These are phyloP conservation scores for Salpingus planirostris DNA, from an alignment of 2,888 invertebrate genomes.

Conservation along the genomic window DNA sequence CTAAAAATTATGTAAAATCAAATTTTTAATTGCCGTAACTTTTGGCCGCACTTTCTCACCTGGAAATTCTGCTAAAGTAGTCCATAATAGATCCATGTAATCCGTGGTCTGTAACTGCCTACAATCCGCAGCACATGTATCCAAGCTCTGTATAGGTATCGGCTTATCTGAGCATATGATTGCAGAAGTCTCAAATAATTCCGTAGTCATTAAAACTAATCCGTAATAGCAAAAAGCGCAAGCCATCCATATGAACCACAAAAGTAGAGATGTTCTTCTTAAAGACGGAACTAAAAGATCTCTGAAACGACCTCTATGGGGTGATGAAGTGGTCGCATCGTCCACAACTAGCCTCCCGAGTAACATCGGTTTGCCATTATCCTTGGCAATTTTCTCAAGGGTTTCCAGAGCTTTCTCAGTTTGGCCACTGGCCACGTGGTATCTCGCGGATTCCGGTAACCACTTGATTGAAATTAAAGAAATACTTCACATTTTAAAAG, in stretches of 20 bases:
- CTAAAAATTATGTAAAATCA: slow-evolving; percentile 42
- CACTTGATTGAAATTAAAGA: slow-evolving; percentile 52
- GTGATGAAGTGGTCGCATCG: slow-evolving; percentile 51
- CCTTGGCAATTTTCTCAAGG: slow-evolving; percentile 75
- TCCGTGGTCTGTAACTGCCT: slow-evolving; percentile 71
- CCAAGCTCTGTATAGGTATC: slow-evolving; percentile 32
- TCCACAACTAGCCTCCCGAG: slow-evolving; percentile 77
- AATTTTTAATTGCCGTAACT: no score
- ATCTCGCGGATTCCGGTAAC: slow-evolving; percentile 90
- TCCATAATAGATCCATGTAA: slow-evolving; percentile 89
- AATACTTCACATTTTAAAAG: slow-evolving; percentile 2
- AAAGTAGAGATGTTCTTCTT: slow-evolving; percentile 70
- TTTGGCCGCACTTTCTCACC: slow-evolving; percentile 51
- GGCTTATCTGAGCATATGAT: slow-evolving; percentile 37
- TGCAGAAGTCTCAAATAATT: slow-evolving; percentile 65
- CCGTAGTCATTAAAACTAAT: slow-evolving; percentile 88
- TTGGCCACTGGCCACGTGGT: slow-evolving; percentile 77
- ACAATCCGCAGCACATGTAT: slow-evolving; percentile 58
- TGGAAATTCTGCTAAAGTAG: slow-evolving; percentile 90
- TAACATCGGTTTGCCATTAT: slow-evolving; percentile 84
- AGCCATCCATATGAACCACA: slow-evolving; percentile 94
- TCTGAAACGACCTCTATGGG: slow-evolving; percentile 57
- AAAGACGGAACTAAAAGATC: slow-evolving; percentile 73
- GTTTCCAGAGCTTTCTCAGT: slow-evolving; percentile 79
- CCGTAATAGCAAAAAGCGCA: slow-evolving; percentile 96